Evolutionary conservation across 2,888 invertebrate species (phyloP), one percentile per base, ranked within the genome.

Genomic region (Agrochola lota): DNA sequence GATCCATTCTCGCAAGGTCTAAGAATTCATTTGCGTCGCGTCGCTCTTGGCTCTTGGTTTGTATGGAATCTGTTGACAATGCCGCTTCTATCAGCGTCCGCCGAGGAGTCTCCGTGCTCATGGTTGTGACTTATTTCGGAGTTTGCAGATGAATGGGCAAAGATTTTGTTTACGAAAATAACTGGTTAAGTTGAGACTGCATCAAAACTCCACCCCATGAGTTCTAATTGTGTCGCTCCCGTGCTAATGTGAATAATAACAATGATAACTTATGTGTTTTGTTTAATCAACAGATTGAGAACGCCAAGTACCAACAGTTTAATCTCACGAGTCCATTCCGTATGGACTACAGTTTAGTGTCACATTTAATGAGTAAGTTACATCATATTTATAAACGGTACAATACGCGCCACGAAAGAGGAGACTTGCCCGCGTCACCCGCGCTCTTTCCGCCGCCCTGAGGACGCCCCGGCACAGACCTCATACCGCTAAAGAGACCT

Each of bases 271-370:
- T 30, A 30, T 7, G 20, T 71, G 40, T 64, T 30, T 52, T 9
- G 23, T 43, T 83, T 86, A 77, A 64, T 83, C 91, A 85, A 83
- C 94, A 97, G 95, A 96, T 98, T 81, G 98, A 98, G 81, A 98
- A 98, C 90, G 98, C 98, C 5, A 98, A 99, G 90, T 99, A 99
- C 93, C 99, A 99, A 91, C 98, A 99, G 91, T 99, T 98, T 93
- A 98, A 97, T 88, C 93, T 98, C 71, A 97, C 97, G 9, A 98
- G 98, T 92, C 98, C 98, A 0, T 99, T 99, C 93, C 97, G 98
- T 85, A 98, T 99, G 93, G 99, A 99, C 92, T 98, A 98, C 92
- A 98, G 98, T 77, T 94, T 98, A 71, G 98, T 99, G 23, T 98
- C 98, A 59, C 98, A 98, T 96, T 96, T 99, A 60, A 98, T 99